phyloP scores from a whole-genome alignment of 2,113 vertebrate species.

The Coptodon rendalli region DNA sequence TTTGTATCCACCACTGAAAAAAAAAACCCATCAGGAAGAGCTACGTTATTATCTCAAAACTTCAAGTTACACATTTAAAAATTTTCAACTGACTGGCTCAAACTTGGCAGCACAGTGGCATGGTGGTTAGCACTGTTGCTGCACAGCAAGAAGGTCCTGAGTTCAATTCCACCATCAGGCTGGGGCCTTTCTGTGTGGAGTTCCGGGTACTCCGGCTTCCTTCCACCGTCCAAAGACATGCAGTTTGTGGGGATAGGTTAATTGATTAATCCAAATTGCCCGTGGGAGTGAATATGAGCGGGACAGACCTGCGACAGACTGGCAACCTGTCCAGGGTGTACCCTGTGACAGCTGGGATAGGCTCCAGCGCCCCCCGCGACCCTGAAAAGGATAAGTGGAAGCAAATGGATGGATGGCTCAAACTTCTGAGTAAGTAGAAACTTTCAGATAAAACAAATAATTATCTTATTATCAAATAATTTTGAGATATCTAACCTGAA shows the following conservation, averaged over 20 bases:
- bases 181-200: background rate
- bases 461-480: background rate
- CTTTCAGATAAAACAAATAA: background rate
- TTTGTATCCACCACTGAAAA: background rate
- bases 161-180: background rate
- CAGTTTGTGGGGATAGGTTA: background rate
- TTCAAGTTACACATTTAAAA: background rate
- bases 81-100: background rate
- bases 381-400: background rate
- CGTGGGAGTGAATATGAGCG: background rate
- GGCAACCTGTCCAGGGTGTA: background rate
- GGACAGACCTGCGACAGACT: background rate
- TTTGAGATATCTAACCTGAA: background rate
- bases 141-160: background rate
- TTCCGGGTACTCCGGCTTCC: background rate
- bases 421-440: background rate
- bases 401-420: background rate
- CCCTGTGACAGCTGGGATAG: background rate
- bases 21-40: background rate
- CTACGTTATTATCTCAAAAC: background rate
- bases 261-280: background rate
- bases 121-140: background rate
- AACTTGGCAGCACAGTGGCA: background rate
- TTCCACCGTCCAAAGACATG: background rate
- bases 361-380: rapidly evolving